Percentiles rank a stretch among this genome's conserved stretches.
phyloP scores from a whole-genome alignment of 23 tunicate genomes.

The Ascidia mentula region DNA sequence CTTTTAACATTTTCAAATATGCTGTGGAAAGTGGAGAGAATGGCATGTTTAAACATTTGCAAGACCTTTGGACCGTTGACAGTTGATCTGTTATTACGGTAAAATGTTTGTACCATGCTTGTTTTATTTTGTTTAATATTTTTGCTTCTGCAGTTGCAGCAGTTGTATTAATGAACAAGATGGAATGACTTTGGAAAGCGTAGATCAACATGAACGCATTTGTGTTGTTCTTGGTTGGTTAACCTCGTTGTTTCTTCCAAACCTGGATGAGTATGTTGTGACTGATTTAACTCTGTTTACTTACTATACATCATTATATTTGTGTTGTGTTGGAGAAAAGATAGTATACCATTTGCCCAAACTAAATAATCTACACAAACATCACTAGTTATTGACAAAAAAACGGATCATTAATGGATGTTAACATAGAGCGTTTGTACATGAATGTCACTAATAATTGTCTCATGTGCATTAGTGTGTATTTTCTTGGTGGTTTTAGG shows the following conservation, averaged over 20 bases:
- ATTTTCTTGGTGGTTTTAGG: no score
- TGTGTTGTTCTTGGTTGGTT: slow-evolving; percentile 53
- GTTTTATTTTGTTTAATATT: neutral
- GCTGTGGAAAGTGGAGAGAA: neutral
- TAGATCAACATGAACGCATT: slow-evolving; percentile 38
- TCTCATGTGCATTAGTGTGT: no score
- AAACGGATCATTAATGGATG: no score
- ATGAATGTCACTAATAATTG: no score
- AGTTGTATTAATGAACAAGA: neutral
- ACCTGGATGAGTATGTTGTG: slow-evolving; percentile 40
- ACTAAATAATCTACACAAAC: no score
- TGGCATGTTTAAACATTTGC: neutral
- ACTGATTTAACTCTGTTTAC: neutral
- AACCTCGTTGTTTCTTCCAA: neutral
- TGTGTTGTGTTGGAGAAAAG: no score
- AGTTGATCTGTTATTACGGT: slow-evolving; percentile 46
- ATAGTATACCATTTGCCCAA: no score
- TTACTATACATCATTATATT: neutral
- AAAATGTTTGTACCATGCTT: neutral
- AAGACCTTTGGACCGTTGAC: slow-evolving; percentile 30
- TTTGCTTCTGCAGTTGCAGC: neutral
- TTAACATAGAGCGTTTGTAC: no score
- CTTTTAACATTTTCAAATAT: slow-evolving; percentile 13
- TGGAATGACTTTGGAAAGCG: neutral
- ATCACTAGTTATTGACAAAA: no score